Evolutionary conservation across 2,113 vertebrate genomes (phyloP).

Genomic region (Barnardius zonarius): DNA sequence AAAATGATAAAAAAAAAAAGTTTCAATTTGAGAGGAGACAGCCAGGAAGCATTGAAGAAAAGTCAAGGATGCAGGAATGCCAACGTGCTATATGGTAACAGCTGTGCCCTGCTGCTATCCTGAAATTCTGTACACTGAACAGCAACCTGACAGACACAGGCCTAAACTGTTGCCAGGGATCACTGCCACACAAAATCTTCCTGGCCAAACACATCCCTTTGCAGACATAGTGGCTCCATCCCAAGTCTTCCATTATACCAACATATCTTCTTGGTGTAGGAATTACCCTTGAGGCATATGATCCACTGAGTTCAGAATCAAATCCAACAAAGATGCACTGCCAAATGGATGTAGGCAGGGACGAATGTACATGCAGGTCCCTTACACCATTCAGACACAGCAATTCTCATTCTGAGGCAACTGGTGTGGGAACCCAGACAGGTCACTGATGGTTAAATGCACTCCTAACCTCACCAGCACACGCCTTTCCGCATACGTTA

Average conservation of each 20-base stretch:
- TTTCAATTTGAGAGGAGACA: not conserved
- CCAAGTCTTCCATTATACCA: conserved; percentile 26
- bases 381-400: not conserved
- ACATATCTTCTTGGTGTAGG: not conserved
- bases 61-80: not conserved
- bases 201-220: conserved; percentile 7
- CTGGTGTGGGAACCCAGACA: not conserved
- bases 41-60: not conserved
- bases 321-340: not conserved
- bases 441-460: not conserved
- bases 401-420: not conserved
- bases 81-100: conserved; percentile 36
- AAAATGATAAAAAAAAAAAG: not conserved
- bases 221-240: conserved; percentile 8
- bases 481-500: not conserved
- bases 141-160: conserved; percentile 43
- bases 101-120: conserved; percentile 32
- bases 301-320: not conserved
- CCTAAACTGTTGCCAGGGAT: conserved; percentile 22
- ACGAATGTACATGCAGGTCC: not conserved
- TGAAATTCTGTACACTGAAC: conserved; percentile 11
- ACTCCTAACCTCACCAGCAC: not conserved
- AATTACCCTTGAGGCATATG: not conserved
- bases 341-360: not conserved
- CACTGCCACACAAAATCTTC: conserved; percentile 39